Conservation (phyloP, 2,888 invertebrate genomes). For the Aspidiotus rigidus region DNA sequence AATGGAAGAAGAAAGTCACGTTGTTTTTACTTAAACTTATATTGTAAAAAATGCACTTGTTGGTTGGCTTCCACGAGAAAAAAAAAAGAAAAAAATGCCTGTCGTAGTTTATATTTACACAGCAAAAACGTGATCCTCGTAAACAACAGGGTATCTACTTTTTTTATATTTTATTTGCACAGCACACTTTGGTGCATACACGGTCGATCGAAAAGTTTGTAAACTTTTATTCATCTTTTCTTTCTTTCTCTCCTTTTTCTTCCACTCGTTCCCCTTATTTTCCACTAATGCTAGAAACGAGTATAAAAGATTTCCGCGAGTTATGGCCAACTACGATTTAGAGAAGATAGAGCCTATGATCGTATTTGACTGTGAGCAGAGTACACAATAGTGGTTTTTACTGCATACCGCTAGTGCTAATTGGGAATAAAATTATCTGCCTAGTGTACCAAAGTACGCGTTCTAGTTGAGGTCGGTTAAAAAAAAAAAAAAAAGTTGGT, state of each 20-base stretch:
- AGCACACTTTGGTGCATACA: background rate
- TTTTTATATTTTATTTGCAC: background rate
- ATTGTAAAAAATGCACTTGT: slow-evolving; percentile 33
- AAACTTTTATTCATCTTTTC: slow-evolving; percentile 26
- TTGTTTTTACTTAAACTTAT: slow-evolving; percentile 26
- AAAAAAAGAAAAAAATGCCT: slow-evolving; percentile 23
- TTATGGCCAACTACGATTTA: too few species aligned
- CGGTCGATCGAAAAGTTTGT: slow-evolving; percentile 28
- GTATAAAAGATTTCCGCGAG: too few species aligned
- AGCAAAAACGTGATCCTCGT: slow-evolving; percentile 33
- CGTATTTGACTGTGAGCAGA: too few species aligned
- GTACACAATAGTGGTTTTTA: too few species aligned
- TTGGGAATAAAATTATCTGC: too few species aligned
- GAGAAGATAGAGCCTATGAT: too few species aligned
- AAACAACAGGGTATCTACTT: slow-evolving; percentile 29
- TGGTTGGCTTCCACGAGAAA: slow-evolving; percentile 14
- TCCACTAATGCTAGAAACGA: background rate
- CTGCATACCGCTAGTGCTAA: too few species aligned
- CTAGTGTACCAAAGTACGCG: too few species aligned
- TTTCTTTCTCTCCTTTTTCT: slow-evolving; percentile 8
- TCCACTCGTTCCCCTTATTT: background rate
- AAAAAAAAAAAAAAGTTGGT: too few species aligned
- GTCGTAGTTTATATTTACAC: slow-evolving; percentile 30
- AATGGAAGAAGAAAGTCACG: slow-evolving; percentile 32
- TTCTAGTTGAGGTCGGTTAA: too few species aligned